Evolutionary conservation across 2,113 vertebrate genomes (phyloP).

Genomic region (Grus americana): DNA sequence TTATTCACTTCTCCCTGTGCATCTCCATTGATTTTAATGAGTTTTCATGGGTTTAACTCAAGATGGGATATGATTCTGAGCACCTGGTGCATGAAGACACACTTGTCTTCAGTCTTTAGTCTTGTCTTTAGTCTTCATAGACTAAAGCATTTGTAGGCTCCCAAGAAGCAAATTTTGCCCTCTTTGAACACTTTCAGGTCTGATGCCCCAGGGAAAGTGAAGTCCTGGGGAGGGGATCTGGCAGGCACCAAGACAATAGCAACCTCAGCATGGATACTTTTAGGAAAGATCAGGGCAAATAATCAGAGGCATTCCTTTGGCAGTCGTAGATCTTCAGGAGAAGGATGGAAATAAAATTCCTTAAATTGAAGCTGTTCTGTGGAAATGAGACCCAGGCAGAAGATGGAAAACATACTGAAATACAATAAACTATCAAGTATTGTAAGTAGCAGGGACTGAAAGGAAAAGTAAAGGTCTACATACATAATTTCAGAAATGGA

Average conservation of each 20-base stretch:
- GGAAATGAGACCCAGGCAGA: neutral
- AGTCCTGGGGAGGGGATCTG: neutral
- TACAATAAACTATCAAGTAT: neutral
- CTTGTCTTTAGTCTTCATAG: no score
- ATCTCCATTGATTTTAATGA: neutral
- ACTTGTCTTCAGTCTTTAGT: neutral
- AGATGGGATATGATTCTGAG: neutral
- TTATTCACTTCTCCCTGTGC: neutral
- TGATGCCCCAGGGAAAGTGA: neutral
- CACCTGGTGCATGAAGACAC: neutral
- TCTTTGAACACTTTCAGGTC: neutral
- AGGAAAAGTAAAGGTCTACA: neutral
- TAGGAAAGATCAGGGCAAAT: neutral
- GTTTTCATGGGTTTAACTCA: neutral
- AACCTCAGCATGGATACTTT: neutral
- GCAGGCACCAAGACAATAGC: neutral
- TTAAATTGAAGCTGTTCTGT: neutral
- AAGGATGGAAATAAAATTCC: neutral
- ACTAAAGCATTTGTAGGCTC: neutral
- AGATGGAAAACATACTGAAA: neutral
- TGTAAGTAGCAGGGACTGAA: neutral
- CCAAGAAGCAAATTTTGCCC: neutral
- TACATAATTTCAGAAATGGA: neutral
- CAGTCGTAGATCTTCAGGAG: neutral
- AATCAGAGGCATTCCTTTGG: neutral